Percentiles rank a stretch among this genome's conserved stretches.
phyloP scores from a whole-genome alignment of 2,888 invertebrate genomes.

The Tuta absoluta region DNA sequence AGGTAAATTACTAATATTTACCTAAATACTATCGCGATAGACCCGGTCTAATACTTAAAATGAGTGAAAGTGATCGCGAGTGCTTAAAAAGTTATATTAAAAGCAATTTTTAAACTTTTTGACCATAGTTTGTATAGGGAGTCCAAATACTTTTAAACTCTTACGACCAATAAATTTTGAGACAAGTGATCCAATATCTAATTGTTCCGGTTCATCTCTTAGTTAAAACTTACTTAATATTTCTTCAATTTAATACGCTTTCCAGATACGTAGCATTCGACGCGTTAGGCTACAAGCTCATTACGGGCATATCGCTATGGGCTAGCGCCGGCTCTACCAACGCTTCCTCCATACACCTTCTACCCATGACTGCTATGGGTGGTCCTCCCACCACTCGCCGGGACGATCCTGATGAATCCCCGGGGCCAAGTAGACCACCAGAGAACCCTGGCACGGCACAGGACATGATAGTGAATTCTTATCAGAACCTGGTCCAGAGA shows the following conservation, averaged over 20 bases:
- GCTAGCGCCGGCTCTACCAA: constrained; percentile 46
- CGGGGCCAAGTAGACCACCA: constrained; percentile 46
- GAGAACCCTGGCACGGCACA: constrained; percentile 58
- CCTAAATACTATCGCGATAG: too few species aligned
- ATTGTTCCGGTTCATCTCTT: too few species aligned
- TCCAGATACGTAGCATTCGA: constrained; percentile 92
- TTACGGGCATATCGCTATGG: constrained; percentile 88
- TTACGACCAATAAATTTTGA: too few species aligned
- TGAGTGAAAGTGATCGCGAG: too few species aligned
- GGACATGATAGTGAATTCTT: constrained; percentile 74
- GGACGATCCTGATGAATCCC: constrained; percentile 52
- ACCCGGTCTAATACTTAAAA: too few species aligned
- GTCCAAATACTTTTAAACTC: too few species aligned
- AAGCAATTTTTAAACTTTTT: too few species aligned
- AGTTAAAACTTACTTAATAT: not conserved
- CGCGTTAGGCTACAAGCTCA: constrained; percentile 88
- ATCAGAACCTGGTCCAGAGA: constrained; percentile 75
- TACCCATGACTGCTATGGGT: constrained; percentile 45
- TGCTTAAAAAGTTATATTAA: too few species aligned
- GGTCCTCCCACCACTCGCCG: constrained; percentile 53
- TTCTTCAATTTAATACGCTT: constrained; percentile 33
- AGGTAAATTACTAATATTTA: too few species aligned
- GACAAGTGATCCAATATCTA: too few species aligned
- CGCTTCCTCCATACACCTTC: constrained; percentile 50
- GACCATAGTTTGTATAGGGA: too few species aligned